Evolutionary conservation across 2,797 vertebrate genomes (phyloP), one percentile per base, ranked within the genome.

Genomic region (Sebastes trivittatus): DNA sequence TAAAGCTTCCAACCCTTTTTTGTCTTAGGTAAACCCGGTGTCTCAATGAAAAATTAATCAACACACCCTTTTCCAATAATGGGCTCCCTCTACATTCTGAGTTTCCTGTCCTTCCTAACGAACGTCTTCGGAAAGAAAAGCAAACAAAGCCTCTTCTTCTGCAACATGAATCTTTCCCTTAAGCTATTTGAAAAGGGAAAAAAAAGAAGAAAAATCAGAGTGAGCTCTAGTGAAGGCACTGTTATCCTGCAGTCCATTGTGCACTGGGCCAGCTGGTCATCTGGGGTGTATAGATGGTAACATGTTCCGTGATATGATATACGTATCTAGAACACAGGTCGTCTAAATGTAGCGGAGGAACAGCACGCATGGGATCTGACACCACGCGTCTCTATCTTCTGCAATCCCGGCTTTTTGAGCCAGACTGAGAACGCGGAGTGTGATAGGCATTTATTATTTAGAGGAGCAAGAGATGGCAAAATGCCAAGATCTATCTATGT

Each of bases 401-500:
- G 72, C 73, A 88, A 86, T 83, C 72, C 59, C 34, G 13, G 61
- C 59, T 79, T 88, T 92, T 87, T 83, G 9, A 81, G 4, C 88
- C 77, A 87, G 83, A 89, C 81, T 81, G 74, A 82, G 81, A 85
- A 89, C 89, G 82, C 72, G 70, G 87, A 82, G 78, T 83, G 85
- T 89, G 89, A 93, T 88, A 90, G 83, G 73, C 90, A 95, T 96
- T 90, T 91, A 95, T 95, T 94, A 95, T 96, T 95, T 90, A 95
- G 83, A 88, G 89, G 85, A 90, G 88, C 80, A 85, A 77, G 79
- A 93, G 88, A 92, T 81, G 85, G 92, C 88, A 93, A 91, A 89
- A 93, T 89, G 85, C 86, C 91, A 90, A 77, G 80, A 88, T 88
- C 93, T 86, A 88, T 91, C 91, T 86, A 81, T 52, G 20, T 52